Evolutionary conservation across 2,888 invertebrate genomes (phyloP), one percentile per base, ranked within the genome.

Genomic region (Plemyria rubiginata): DNA sequence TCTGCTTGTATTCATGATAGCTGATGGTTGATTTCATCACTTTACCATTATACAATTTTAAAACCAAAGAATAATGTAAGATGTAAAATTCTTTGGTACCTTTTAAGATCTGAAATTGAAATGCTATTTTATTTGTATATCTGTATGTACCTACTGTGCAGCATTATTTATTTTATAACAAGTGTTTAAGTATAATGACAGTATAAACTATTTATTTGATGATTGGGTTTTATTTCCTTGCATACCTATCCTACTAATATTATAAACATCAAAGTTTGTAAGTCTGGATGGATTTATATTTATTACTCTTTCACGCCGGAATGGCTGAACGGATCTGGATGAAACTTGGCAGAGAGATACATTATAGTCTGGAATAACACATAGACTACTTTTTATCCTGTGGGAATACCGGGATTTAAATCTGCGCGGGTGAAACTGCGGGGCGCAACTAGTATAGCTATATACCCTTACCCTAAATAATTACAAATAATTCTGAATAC

Each of bases 151-250:
- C n/a, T n/a, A 73, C 72, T 74, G 66, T 80, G 77, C 76, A 81
- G 78, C 77, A 75, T 78, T 82, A 80, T 82, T 82, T 80, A 78
- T 81, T 82, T 77, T 80, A 73, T 79, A 22, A 78, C 74, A 76
- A 76, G 75, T 77, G 73, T 78, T 57, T 78, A 74, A 74, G 71
- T 72, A 74, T 71, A 68, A 74, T 16, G 72, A 75, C 67, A 72
- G 68, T 70, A 72, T 67, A 72, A 77, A 65, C 70, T 78, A 79
- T 79, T 78, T 78, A 79, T 79, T 76, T 75, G 65, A 72, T 57
- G 15, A 6, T n/a, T 52, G 59, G 66, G 16, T 76, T 75, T 78
- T 61, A 68, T 72, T 56, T n/a, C 3, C 32, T n/a, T 48, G 15
- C n/a, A 41, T 8, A 16, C 45, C 45, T 45, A 9, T 4, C 16